These are phyloP conservation scores for Puffinus mauretanicus DNA, from an alignment of 2,113 vertebrate species.

Conservation along the genomic window DNA sequence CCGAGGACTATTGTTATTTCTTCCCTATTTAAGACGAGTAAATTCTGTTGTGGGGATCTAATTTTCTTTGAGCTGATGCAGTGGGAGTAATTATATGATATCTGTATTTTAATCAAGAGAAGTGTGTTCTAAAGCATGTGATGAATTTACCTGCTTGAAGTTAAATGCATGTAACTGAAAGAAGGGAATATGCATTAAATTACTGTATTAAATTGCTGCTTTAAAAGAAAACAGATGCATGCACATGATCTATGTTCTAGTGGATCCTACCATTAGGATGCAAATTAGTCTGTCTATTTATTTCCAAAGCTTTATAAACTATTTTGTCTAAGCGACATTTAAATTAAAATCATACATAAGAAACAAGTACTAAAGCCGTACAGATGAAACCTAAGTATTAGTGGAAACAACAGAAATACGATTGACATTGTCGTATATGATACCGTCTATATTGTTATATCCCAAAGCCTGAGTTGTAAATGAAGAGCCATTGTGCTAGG, in stretches of 20 bases:
- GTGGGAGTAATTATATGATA: slow-evolving; percentile 1
- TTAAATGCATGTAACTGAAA: slow-evolving; percentile 1
- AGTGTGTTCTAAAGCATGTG: background rate
- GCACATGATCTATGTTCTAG: background rate
- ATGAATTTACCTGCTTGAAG: slow-evolving; percentile 43
- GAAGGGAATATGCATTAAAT: slow-evolving; percentile 26
- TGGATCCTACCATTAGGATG: slow-evolving; percentile 29
- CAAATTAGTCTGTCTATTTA: slow-evolving; percentile 48
- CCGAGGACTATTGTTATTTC: background rate
- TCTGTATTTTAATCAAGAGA: slow-evolving; percentile 53
- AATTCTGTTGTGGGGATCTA: background rate
- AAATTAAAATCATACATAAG: background rate
- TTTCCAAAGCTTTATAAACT: slow-evolving; percentile 23
- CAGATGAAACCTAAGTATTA: background rate
- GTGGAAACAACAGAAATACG: background rate
- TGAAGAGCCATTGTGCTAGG: background rate
- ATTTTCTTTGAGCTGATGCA: background rate
- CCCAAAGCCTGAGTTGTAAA: background rate
- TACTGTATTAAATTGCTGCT: slow-evolving; percentile 31
- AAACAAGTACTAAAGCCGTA: background rate
- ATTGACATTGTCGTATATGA: rapidly evolving
- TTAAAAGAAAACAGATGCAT: slow-evolving; percentile 21
- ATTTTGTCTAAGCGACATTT: background rate
- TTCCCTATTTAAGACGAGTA: background rate
- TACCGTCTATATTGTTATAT: rapidly evolving